Conservation (phyloP, 2,797 vertebrate genomes). For the Danio jaintianensis region DNA sequence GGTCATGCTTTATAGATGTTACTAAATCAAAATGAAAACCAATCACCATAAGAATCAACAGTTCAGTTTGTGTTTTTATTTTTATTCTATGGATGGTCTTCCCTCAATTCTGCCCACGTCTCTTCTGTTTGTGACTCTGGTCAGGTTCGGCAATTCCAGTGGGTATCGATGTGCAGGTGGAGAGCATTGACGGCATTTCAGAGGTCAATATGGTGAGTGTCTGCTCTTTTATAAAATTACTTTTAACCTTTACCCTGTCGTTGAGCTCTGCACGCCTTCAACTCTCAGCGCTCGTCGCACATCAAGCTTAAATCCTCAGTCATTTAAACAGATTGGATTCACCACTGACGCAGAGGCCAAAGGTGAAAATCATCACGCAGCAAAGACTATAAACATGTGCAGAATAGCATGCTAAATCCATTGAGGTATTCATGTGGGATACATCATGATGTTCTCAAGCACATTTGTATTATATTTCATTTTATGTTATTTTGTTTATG, state of each 20-base stretch:
- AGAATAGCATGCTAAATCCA: constrained; percentile 9
- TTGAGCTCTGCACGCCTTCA: background rate
- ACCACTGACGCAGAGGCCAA: background rate
- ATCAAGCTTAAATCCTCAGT: constrained; percentile 12
- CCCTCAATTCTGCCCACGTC: background rate
- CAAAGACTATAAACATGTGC: constrained; percentile 7
- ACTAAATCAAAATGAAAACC: no score
- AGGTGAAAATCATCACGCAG: constrained; percentile 19
- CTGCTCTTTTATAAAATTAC: background rate
- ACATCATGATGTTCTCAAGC: background rate
- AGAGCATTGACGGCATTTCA: constrained; percentile 94
- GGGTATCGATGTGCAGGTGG: constrained; percentile 90
- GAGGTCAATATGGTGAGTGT: constrained; percentile 91
- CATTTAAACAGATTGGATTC: constrained; percentile 31
- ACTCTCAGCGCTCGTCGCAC: background rate
- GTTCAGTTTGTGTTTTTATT: background rate
- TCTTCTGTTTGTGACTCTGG: constrained; percentile 4
- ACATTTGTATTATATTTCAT: background rate
- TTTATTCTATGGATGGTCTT: background rate
- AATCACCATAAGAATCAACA: no score
- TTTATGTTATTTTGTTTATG: no score
- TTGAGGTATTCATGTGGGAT: background rate
- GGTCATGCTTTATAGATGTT: no score
- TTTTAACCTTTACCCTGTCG: constrained; percentile 22
- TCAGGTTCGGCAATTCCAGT: constrained; percentile 89